Evolutionary conservation across 1,140 invertebrate genomes (phyloP).

Genomic region (Diploscapter pachys): DNA sequence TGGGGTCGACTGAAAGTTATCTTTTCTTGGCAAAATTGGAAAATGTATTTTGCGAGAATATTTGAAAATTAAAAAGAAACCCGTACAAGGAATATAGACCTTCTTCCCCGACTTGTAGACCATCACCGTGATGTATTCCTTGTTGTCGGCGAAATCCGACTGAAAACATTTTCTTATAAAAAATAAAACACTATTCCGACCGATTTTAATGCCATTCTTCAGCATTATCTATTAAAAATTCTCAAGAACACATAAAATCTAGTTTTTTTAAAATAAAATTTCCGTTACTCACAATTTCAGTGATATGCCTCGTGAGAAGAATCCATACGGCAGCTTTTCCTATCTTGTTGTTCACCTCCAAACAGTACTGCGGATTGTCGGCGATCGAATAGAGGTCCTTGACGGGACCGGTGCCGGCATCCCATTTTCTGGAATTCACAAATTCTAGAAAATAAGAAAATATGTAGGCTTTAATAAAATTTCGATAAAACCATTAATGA

Average conservation of each 20-base stretch:
- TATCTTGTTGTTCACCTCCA: constrained; percentile 69
- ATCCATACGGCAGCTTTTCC: constrained; percentile 80
- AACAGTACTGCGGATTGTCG: constrained; percentile 85
- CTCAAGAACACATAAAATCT: no score
- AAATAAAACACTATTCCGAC: no score
- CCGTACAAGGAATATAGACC: constrained; percentile 83
- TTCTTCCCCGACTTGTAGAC: constrained; percentile 84
- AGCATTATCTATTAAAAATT: no score
- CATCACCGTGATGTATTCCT: constrained; percentile 89
- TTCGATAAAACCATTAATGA: constrained; percentile 7
- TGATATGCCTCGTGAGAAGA: constrained; percentile 86
- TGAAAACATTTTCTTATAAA: constrained; percentile 42
- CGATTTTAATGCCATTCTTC: no score
- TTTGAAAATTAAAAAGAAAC: constrained; percentile 37
- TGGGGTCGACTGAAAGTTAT: constrained; percentile 74
- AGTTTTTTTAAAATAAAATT: constrained; percentile 7
- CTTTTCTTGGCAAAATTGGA: no score
- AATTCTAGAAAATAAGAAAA: no score
- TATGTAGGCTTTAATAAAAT: no score
- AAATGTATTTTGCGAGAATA: background rate
- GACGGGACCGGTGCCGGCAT: constrained; percentile 78
- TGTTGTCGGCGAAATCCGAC: constrained; percentile 89
- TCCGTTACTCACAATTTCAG: constrained; percentile 68
- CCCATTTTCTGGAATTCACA: constrained; percentile 70
- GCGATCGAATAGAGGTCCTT: constrained; percentile 88